phyloP scores from a whole-genome alignment of 2,888 invertebrate genomes.

The Lasiommata megera region DNA sequence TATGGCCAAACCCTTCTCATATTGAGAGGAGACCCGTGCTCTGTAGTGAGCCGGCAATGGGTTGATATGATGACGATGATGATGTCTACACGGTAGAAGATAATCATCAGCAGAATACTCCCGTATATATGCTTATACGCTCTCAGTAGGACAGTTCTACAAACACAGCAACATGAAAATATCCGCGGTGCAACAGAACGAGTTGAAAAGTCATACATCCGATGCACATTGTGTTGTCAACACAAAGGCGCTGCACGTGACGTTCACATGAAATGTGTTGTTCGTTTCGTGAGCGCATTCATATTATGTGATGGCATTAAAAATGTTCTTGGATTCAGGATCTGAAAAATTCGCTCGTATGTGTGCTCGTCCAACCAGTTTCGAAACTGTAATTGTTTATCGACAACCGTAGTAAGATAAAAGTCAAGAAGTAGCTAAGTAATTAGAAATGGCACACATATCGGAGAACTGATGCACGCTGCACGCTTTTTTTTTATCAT shows the following conservation, averaged over 20 bases:
- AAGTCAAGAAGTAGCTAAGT: no score
- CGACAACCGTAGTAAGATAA: no score
- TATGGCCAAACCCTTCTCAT: no score
- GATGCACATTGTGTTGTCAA: conserved; percentile 17
- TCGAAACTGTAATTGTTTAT: no score
- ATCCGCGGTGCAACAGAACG: conserved; percentile 4
- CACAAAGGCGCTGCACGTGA: conserved; percentile 18
- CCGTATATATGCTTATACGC: neutral
- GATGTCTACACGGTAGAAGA: no score
- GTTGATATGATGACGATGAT: no score
- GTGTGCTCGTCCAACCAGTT: neutral
- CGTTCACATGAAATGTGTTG: conserved; percentile 14
- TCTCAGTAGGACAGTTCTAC: neutral
- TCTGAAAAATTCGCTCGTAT: neutral
- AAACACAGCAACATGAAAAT: conserved; percentile 9
- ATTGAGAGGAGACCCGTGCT: no score
- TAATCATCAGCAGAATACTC: neutral
- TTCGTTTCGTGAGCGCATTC: conserved; percentile 20
- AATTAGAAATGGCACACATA: no score
- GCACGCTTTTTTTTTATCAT: no score
- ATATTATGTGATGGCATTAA: conserved; percentile 23
- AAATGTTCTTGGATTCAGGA: conserved; percentile 2
- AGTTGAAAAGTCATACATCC: conserved; percentile 17
- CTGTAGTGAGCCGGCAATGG: no score
- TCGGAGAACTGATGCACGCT: no score